These are phyloP conservation scores for Numida meleagris DNA, from an alignment of 2,113 vertebrate genomes.

Conservation along the genomic window DNA sequence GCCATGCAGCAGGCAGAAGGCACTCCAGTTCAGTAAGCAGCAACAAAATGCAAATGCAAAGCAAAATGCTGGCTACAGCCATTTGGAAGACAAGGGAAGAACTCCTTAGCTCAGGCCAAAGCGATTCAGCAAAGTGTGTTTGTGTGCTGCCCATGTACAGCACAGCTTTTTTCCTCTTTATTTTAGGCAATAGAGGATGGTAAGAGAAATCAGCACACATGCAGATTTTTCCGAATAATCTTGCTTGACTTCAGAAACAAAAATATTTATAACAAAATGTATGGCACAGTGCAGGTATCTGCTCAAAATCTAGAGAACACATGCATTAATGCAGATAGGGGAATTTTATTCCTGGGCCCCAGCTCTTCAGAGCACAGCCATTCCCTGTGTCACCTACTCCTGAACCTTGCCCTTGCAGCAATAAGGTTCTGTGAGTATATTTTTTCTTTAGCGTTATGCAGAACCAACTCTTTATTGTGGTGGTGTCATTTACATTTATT, in stretches of 20 bases:
- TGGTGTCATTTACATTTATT: neutral
- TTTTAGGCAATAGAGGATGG: neutral
- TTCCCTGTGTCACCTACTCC: neutral
- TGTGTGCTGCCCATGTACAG: neutral
- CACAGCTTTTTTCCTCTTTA: neutral
- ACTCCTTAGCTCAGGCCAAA: fast-evolving
- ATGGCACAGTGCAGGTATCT: neutral
- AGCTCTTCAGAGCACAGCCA: neutral
- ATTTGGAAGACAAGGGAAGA: neutral
- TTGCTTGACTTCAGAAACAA: neutral
- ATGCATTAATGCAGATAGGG: neutral
- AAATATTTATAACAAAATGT: neutral
- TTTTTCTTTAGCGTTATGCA: slow-evolving; percentile 8
- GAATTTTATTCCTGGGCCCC: neutral
- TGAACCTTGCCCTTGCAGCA: neutral
- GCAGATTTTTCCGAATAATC: neutral
- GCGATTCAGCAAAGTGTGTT: neutral
- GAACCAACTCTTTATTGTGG: neutral
- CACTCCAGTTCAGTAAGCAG: slow-evolving; percentile 43
- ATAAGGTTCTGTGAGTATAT: neutral
- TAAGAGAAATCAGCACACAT: neutral
- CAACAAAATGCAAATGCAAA: slow-evolving; percentile 33
- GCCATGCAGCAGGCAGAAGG: slow-evolving; percentile 32
- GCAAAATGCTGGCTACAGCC: neutral
- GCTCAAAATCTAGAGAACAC: neutral